Evolutionary conservation across 2,888 invertebrate species (phyloP).

Genomic region (Eupithecia centaureata): DNA sequence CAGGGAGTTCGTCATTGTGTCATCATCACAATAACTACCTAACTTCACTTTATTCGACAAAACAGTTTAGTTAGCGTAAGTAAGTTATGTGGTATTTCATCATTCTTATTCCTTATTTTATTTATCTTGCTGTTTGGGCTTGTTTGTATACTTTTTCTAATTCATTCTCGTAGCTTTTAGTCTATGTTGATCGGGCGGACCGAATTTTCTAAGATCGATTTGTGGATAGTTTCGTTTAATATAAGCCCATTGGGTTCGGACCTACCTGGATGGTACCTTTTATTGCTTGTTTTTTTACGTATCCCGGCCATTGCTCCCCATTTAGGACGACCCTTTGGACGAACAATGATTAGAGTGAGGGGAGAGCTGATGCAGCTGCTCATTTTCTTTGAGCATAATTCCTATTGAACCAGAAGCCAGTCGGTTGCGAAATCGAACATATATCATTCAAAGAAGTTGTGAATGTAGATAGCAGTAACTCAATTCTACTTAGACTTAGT

Average conservation of each 20-base stretch:
- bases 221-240: slow-evolving; percentile 26
- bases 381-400: slow-evolving; percentile 69
- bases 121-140: background rate
- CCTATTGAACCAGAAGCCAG: slow-evolving; percentile 60
- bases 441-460: slow-evolving; percentile 17
- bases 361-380: slow-evolving; percentile 78
- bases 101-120: background rate
- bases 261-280: slow-evolving; percentile 72
- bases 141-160: background rate
- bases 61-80: background rate
- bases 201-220: slow-evolving; percentile 17
- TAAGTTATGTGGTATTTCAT: background rate
- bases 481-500: background rate
- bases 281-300: slow-evolving; percentile 58
- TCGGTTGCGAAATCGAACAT: slow-evolving; percentile 61
- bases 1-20: slow-evolving; percentile 33
- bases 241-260: slow-evolving; percentile 36
- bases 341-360: slow-evolving; percentile 78
- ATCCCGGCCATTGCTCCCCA: slow-evolving; percentile 73
- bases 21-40: slow-evolving; percentile 27
- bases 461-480: background rate
- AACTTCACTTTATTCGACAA: background rate
- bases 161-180: background rate
- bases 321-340: slow-evolving; percentile 76
- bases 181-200: background rate